Evolutionary conservation across 2,797 vertebrate genomes (phyloP), one percentile per base, ranked within the genome.

Genomic region (Hypotaenidia philippensis): DNA sequence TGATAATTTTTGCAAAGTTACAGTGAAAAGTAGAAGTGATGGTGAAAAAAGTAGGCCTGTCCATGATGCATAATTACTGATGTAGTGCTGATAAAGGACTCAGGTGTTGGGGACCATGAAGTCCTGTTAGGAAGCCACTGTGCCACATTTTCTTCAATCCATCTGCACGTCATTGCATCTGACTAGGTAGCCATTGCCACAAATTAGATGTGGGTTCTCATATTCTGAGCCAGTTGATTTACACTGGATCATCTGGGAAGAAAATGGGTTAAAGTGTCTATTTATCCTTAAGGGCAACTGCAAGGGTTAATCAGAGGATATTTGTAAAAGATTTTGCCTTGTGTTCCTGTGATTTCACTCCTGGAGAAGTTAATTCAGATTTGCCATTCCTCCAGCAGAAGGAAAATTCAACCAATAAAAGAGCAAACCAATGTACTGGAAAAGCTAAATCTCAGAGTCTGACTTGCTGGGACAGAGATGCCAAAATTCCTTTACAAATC

Each of bases 401-500:
- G 25, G 56, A 93, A 95, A 90, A 95, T 50, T 70, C 41, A 93
- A 78, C 93, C 47, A 72, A 70, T 68, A 95, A 96, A 96, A 94
- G 93, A 96, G 83, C 94, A 94, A 94, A 82, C 59, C 57, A 36
- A 82, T 2, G 0, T 60, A 71, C 66, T 64, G n/a, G 77, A 87
- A 96, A 84, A 94, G 87, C 86, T 68, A 41, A 57, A 79, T 89
- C 49, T 93, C 85, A 7, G 45, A 69, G 70, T 65, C 36, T 93
- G 85, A 89, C 60, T 90, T 79, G 66, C 80, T 74, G 56, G 60
- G 74, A 84, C 44, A 23, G 12, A 94, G 83, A 82, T 91, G 91
- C 80, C 93, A 94, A 94, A 94, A 94, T 71, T 94, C 93, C 89
- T 95, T 92, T 96, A 89, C 75, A 93, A 71, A 93, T 89, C 78